Evolutionary conservation across 1,140 invertebrate genomes (phyloP).

Genomic region (Latrodectus geometricus): DNA sequence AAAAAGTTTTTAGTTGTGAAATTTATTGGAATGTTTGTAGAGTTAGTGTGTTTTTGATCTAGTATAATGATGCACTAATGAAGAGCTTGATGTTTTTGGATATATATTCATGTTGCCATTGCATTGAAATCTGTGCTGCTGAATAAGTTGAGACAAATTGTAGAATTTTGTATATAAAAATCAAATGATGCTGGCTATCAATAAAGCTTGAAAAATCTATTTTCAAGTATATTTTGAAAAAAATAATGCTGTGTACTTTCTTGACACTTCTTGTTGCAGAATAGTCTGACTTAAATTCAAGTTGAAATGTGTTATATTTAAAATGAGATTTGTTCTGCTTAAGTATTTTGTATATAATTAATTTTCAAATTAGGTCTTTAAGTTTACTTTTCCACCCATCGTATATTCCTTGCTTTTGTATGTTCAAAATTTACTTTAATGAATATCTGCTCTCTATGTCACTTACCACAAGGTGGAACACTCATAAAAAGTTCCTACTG

Average conservation of each 20-base stretch:
- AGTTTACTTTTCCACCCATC: no score
- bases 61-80: slow-evolving; percentile 60
- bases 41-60: slow-evolving; percentile 57
- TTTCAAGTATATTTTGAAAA: slow-evolving; percentile 55
- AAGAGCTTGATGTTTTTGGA: slow-evolving; percentile 62
- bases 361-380: no score
- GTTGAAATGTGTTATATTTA: neutral
- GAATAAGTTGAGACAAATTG: slow-evolving; percentile 53
- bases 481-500: neutral
- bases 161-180: slow-evolving; percentile 59
- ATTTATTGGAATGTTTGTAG: slow-evolving; percentile 58
- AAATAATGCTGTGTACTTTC: slow-evolving; percentile 34
- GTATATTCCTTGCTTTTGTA: no score
- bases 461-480: no score
- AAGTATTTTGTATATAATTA: no score
- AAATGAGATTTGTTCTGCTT: no score
- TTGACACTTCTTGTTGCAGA: slow-evolving; percentile 39
- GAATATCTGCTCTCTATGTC: no score
- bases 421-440: no score
- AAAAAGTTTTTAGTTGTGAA: slow-evolving; percentile 50
- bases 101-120: slow-evolving; percentile 62
- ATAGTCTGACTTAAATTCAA: slow-evolving; percentile 21
- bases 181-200: slow-evolving; percentile 21
- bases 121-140: slow-evolving; percentile 61
- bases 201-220: slow-evolving; percentile 12